Conservation (phyloP, 2,113 vertebrate genomes). For the Sylvia atricapilla region DNA sequence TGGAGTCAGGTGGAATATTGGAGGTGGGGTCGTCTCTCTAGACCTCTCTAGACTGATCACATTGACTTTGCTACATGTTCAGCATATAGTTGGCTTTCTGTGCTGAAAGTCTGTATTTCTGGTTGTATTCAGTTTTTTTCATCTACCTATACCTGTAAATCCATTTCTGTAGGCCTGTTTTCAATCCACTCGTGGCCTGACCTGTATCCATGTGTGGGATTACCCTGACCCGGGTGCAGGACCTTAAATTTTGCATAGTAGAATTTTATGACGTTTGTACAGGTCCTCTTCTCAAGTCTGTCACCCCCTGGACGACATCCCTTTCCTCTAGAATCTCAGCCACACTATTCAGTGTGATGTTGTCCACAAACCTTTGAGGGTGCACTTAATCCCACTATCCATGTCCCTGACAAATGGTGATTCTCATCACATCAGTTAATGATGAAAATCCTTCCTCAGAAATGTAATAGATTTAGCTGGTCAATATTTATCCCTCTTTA, state of each 20-base stretch:
- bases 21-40: not conserved
- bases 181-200: not conserved
- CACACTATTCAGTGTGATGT: not conserved
- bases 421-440: not conserved
- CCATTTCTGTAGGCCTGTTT: not conserved
- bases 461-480: not conserved
- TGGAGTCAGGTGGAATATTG: accelerated
- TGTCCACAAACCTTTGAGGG: not conserved
- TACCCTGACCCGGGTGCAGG: not conserved
- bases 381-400: not conserved
- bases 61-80: not conserved
- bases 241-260: not conserved
- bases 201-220: not conserved
- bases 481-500: not conserved
- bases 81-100: not conserved
- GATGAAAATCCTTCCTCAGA: not conserved
- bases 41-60: not conserved
- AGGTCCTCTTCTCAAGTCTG: not conserved
- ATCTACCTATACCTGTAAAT: accelerated
- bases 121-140: not conserved
- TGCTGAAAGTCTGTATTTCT: not conserved
- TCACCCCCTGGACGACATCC: not conserved
- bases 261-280: not conserved
- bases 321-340: not conserved
- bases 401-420: accelerated